phyloP scores from a whole-genome alignment of 2,888 invertebrate species.

The Electrophaes corylata region DNA sequence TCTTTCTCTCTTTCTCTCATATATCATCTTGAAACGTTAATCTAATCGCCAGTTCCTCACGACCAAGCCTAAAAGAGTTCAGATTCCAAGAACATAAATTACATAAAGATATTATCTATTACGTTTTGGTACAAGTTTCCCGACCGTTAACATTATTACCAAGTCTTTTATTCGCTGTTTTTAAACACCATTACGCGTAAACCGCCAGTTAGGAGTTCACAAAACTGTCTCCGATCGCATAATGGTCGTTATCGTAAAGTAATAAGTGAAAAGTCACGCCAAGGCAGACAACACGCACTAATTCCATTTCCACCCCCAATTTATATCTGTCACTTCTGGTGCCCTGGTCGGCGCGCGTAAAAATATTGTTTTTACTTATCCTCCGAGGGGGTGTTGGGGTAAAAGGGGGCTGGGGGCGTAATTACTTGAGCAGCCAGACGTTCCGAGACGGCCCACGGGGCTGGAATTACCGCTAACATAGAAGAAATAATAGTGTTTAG shows the following conservation, averaged over 20 bases:
- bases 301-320: slow-evolving; percentile 78
- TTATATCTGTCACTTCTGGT: slow-evolving; percentile 81
- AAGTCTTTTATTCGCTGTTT: background rate
- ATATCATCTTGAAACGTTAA: too few species aligned
- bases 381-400: slow-evolving; percentile 49
- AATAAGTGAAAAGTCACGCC: slow-evolving; percentile 48
- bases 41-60: too few species aligned
- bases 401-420: slow-evolving; percentile 61
- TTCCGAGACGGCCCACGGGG: slow-evolving; percentile 62
- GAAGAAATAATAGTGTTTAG: slow-evolving; percentile 8
- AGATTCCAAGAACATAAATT: too few species aligned
- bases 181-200: background rate
- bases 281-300: slow-evolving; percentile 63
- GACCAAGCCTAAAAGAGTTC: too few species aligned
- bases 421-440: slow-evolving; percentile 80
- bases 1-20: too few species aligned
- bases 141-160: too few species aligned
- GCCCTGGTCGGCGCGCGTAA: slow-evolving; percentile 73
- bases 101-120: too few species aligned
- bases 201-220: background rate
- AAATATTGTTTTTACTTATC: slow-evolving; percentile 84
- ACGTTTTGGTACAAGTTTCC: too few species aligned
- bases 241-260: slow-evolving; percentile 16
- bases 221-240: background rate
- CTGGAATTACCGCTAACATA: slow-evolving; percentile 58